Percentiles rank a stretch among this genome's conserved stretches.
These are phyloP conservation scores for Orthosia incerta DNA, from an alignment of 2,888 invertebrate species.

Conservation along the genomic window DNA sequence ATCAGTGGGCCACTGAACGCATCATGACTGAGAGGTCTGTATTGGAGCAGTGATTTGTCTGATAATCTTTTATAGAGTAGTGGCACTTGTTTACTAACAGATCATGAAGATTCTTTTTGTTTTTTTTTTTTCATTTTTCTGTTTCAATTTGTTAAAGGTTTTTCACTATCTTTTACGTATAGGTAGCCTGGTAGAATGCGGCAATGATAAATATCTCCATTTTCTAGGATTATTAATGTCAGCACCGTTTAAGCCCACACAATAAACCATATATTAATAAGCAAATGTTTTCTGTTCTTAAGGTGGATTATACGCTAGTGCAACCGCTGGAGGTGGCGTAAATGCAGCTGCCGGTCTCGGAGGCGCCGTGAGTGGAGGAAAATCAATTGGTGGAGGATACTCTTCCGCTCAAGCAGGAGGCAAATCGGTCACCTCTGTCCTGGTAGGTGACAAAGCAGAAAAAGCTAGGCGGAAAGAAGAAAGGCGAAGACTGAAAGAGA, in stretches of 20 bases:
- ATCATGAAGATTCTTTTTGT: too few relatives aligned
- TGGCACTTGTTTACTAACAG: too few relatives aligned
- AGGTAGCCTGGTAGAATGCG: neutral
- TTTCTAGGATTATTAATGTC: neutral
- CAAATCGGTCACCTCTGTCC: constrained; percentile 76
- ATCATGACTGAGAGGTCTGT: too few relatives aligned
- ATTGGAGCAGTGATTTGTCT: too few relatives aligned
- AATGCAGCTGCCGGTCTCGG: constrained; percentile 88
- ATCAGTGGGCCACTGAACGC: too few relatives aligned
- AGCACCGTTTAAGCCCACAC: neutral
- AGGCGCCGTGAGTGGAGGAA: constrained; percentile 84
- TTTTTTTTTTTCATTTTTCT: too few relatives aligned
- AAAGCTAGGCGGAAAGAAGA: constrained; percentile 77
- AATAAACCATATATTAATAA: neutral
- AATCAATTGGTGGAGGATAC: constrained; percentile 82
- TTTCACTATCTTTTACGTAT: neutral
- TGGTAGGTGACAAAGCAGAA: constrained; percentile 82
- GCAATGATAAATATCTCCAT: neutral
- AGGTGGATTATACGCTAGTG: constrained; percentile 91
- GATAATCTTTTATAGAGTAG: too few relatives aligned
- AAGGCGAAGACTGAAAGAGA: constrained; percentile 72
- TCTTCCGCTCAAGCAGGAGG: constrained; percentile 84
- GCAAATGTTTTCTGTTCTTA: constrained; percentile 32
- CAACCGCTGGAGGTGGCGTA: constrained; percentile 91
- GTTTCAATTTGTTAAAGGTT: neutral